phyloP scores from a whole-genome alignment of 1,140 invertebrate species.

The Uloborus diversus region DNA sequence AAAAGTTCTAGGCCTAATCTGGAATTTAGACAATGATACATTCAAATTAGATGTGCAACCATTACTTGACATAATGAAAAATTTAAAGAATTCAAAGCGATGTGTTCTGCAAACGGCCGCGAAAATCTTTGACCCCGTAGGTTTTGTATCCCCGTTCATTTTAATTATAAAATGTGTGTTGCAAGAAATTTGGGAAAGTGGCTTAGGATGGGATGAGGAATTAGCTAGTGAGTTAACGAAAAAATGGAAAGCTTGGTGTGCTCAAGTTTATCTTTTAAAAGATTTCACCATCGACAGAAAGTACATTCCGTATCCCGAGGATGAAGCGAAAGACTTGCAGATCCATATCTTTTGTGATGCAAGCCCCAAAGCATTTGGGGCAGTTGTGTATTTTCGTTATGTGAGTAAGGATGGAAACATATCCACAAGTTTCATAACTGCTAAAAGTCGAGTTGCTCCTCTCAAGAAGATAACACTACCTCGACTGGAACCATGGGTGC shows the following conservation, averaged over 20 bases:
- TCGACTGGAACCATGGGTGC: too few relatives aligned
- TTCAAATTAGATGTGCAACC: neutral
- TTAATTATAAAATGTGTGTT: constrained; percentile 9
- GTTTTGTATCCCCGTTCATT: neutral
- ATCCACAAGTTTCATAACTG: neutral
- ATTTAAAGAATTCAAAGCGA: too few relatives aligned
- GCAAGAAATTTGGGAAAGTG: constrained; percentile 16
- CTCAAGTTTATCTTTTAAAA: constrained; percentile 33
- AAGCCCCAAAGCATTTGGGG: too few relatives aligned
- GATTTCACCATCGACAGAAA: too few relatives aligned
- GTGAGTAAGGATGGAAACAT: neutral
- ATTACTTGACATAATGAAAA: constrained; percentile 35
- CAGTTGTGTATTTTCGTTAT: too few relatives aligned
- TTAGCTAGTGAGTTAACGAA: neutral
- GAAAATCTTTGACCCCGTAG: neutral
- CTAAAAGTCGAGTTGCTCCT: neutral
- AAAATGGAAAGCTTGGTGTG: neutral
- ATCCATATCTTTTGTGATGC: too few relatives aligned
- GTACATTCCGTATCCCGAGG: too few relatives aligned
- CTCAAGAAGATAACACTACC: neutral
- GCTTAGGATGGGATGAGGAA: constrained; percentile 25
- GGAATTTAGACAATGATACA: neutral
- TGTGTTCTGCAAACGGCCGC: constrained; percentile 2
- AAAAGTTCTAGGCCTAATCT: neutral
- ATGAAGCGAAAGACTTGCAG: too few relatives aligned